A percentile compares a stretch with the other conserved stretches of the same genome.
Evolutionary conservation across 2,797 vertebrate genomes (phyloP).

Genomic region (Pteronotus mesoamericanus): DNA sequence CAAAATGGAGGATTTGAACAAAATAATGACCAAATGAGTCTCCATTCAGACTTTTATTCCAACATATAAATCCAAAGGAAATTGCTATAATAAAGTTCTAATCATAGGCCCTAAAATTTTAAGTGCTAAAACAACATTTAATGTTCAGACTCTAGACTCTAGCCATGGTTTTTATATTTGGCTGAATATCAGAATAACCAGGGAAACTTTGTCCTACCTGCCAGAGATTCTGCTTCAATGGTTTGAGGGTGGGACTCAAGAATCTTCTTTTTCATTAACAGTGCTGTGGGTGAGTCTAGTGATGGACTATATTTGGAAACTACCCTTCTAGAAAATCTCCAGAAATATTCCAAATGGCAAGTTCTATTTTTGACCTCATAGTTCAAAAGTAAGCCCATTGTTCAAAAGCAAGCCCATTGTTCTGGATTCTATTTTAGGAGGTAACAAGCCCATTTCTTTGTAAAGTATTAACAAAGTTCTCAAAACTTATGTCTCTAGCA

Average conservation of each 20-base stretch:
- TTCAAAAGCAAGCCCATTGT: not conserved
- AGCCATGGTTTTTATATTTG: constrained; percentile 14
- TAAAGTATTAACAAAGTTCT: constrained; percentile 7
- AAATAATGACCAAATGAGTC: constrained; percentile 12
- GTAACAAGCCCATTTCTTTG: not conserved
- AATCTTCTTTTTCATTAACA: not conserved
- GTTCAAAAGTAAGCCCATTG: not conserved
- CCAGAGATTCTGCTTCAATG: not conserved
- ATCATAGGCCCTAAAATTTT: constrained; percentile 21
- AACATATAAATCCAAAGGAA: constrained; percentile 43
- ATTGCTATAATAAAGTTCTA: constrained; percentile 45
- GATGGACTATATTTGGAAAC: not conserved
- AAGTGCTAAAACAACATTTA: constrained; percentile 19
- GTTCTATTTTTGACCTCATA: constrained; percentile 1
- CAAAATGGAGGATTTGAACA: not conserved
- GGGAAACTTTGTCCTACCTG: not conserved
- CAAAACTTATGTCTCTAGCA: not conserved
- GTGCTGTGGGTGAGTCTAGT: not conserved
- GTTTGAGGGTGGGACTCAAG: not conserved
- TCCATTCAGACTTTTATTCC: constrained; percentile 1
- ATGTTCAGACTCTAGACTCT: not conserved
- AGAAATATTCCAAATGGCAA: not conserved
- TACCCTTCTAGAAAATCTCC: not conserved
- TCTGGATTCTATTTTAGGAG: constrained; percentile 22
- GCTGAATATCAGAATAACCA: constrained; percentile 16